These are phyloP conservation scores for Promerops cafer DNA, from an alignment of 2,113 vertebrate species.

Conservation along the genomic window DNA sequence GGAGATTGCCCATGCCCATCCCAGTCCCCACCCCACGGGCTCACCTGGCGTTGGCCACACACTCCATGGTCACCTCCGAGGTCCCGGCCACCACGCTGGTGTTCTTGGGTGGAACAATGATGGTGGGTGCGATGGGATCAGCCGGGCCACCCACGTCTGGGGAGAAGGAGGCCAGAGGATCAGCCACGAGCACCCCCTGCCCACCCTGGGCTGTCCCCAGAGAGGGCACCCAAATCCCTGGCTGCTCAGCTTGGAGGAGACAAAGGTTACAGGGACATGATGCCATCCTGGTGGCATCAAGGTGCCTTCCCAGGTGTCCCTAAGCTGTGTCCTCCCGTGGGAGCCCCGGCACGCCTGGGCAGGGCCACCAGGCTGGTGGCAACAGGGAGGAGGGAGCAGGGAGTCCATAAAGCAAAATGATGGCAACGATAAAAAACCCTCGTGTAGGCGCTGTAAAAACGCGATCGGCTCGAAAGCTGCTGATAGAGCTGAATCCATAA, in stretches of 20 bases:
- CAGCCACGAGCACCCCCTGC: background rate
- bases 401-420: slow-evolving; percentile 72
- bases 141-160: slow-evolving; percentile 92
- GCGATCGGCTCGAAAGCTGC: slow-evolving; percentile 66
- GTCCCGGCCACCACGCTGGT: slow-evolving; percentile 91
- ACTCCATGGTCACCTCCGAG: slow-evolving; percentile 94
- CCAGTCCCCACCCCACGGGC: background rate
- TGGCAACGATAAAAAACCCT: slow-evolving; percentile 68
- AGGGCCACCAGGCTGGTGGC: background rate
- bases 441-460: slow-evolving; percentile 63
- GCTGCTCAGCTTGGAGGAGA: rapidly evolving
- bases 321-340: rapidly evolving
- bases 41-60: slow-evolving; percentile 94
- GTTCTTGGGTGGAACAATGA: slow-evolving; percentile 92
- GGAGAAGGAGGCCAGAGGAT: background rate
- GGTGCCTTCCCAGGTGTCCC: background rate
- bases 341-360: background rate
- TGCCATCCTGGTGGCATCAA: background rate
- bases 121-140: slow-evolving; percentile 93
- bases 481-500: slow-evolving; percentile 77
- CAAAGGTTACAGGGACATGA: background rate
- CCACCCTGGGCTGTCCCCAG: background rate
- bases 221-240: rapidly evolving
- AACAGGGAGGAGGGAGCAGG: slow-evolving; percentile 4
- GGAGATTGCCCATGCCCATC: background rate